Evolutionary conservation across 2,888 invertebrate species (phyloP).

Genomic region (Clanis bilineata): DNA sequence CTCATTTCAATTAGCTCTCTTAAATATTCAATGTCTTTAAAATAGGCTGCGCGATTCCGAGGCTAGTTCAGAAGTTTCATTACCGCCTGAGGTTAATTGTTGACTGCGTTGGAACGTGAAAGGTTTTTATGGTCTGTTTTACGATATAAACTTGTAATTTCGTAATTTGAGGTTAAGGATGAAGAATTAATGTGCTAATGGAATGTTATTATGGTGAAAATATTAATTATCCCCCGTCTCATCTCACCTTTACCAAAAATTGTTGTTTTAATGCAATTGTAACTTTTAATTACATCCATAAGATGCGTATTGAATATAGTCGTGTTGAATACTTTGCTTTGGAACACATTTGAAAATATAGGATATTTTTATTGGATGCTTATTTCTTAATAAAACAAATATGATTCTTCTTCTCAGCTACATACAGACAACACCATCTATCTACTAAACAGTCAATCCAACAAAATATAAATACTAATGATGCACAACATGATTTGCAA

Average conservation of each 20-base stretch:
- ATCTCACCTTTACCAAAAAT: slow-evolving; percentile 10
- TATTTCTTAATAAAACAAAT: too few relatives aligned
- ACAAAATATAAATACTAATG: background rate
- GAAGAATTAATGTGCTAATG: slow-evolving; percentile 12
- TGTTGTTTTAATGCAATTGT: background rate
- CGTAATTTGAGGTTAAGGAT: slow-evolving; percentile 14
- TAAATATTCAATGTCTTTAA: slow-evolving; percentile 82
- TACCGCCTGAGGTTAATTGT: slow-evolving; percentile 75
- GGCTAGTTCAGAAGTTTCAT: slow-evolving; percentile 77
- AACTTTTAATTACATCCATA: background rate
- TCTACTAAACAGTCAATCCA: slow-evolving; percentile 16
- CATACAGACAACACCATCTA: too few relatives aligned
- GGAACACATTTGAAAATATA: too few relatives aligned
- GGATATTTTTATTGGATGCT: too few relatives aligned
- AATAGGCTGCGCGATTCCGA: slow-evolving; percentile 76
- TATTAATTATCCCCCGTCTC: slow-evolving; percentile 2
- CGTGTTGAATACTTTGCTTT: too few relatives aligned
- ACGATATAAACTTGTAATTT: slow-evolving; percentile 34
- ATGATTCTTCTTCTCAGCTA: too few relatives aligned
- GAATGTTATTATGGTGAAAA: slow-evolving; percentile 12
- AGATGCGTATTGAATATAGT: background rate
- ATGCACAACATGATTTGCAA: slow-evolving; percentile 34
- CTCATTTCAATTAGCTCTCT: slow-evolving; percentile 82
- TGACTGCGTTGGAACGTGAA: slow-evolving; percentile 60
- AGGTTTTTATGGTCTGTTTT: slow-evolving; percentile 68